phyloP scores from a whole-genome alignment of 2,888 invertebrate species.

The Ptychoptera contaminata region DNA sequence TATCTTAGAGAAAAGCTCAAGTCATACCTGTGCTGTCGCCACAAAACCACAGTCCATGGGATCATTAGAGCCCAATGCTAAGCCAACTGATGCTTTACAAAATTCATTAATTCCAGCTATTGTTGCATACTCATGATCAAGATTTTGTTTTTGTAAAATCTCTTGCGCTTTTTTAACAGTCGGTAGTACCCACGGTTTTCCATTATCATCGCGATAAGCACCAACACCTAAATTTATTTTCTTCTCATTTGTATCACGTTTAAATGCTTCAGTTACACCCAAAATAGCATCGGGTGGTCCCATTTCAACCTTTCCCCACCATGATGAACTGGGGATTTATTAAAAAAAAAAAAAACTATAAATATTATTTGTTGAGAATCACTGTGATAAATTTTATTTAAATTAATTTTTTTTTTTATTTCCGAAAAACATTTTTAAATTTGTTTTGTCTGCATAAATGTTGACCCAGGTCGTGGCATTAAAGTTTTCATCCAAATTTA shows the following conservation, averaged over 20 bases:
- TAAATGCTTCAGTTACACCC: conserved; percentile 93
- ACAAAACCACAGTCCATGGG: conserved; percentile 51
- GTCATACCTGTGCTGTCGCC: conserved; percentile 51
- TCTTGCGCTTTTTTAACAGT: conserved; percentile 76
- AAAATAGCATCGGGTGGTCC: conserved; percentile 97
- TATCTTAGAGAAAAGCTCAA: too few species aligned
- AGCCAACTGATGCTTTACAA: conserved; percentile 62
- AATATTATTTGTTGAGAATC: too few species aligned
- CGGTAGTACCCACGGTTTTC: conserved; percentile 89
- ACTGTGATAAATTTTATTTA: too few species aligned
- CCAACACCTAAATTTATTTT: conserved; percentile 95
- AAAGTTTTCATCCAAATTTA: too few species aligned
- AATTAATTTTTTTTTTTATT: too few species aligned
- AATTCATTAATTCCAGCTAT: conserved; percentile 79
- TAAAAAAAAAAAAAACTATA: too few species aligned
- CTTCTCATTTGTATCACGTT: conserved; percentile 72
- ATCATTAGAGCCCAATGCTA: conserved; percentile 72
- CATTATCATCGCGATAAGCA: conserved; percentile 94
- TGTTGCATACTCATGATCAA: conserved; percentile 92
- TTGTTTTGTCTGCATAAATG: too few species aligned
- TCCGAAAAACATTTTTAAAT: too few species aligned
- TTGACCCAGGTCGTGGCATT: too few species aligned
- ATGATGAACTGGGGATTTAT: conserved; percentile 28
- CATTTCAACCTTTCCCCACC: conserved; percentile 83
- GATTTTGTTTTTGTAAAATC: conserved; percentile 41